phyloP scores from a whole-genome alignment of 2,113 vertebrate genomes.

The Larimichthys polyactis region DNA sequence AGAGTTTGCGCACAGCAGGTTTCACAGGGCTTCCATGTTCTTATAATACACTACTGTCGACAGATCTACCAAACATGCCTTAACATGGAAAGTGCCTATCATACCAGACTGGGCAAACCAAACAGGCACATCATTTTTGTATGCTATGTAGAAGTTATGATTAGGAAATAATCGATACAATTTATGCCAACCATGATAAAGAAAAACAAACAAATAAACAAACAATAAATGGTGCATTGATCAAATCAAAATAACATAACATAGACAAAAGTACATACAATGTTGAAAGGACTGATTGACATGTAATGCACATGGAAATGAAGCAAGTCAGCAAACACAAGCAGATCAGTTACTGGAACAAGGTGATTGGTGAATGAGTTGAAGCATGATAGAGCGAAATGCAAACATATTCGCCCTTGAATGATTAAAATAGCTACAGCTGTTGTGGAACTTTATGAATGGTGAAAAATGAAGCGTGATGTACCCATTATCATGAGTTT shows the following conservation, averaged over 20 bases:
- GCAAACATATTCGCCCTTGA: slow-evolving; percentile 1
- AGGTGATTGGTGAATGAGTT: slow-evolving; percentile 3
- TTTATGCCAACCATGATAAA: not conserved
- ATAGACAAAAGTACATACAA: slow-evolving; percentile 12
- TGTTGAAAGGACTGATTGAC: not conserved
- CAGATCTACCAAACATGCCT: slow-evolving; percentile 26
- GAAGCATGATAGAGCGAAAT: slow-evolving; percentile 20
- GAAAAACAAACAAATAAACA: not conserved
- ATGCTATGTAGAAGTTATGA: slow-evolving; percentile 18
- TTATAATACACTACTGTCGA: slow-evolving; percentile 7
- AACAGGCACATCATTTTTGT: slow-evolving; percentile 37
- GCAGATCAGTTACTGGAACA: slow-evolving; percentile 2
- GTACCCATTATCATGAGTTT: not conserved
- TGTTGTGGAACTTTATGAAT: not conserved
- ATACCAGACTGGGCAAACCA: slow-evolving; percentile 6
- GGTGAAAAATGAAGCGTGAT: slow-evolving; percentile 6
- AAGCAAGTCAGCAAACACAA: slow-evolving; percentile 16
- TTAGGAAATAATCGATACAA: slow-evolving; percentile 7
- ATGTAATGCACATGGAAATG: slow-evolving; percentile 29
- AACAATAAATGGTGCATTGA: slow-evolving; percentile 3
- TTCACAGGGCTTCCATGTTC: slow-evolving; percentile 18
- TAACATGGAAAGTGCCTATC: not conserved
- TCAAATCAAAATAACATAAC: slow-evolving; percentile 17
- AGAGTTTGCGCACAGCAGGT: slow-evolving; percentile 1
- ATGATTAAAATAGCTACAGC: slow-evolving; percentile 10